A percentile compares a stretch with the other conserved stretches of the same genome.
Evolutionary conservation across 2,888 invertebrate species (phyloP).

Genomic region (Ditula angustiorana): DNA sequence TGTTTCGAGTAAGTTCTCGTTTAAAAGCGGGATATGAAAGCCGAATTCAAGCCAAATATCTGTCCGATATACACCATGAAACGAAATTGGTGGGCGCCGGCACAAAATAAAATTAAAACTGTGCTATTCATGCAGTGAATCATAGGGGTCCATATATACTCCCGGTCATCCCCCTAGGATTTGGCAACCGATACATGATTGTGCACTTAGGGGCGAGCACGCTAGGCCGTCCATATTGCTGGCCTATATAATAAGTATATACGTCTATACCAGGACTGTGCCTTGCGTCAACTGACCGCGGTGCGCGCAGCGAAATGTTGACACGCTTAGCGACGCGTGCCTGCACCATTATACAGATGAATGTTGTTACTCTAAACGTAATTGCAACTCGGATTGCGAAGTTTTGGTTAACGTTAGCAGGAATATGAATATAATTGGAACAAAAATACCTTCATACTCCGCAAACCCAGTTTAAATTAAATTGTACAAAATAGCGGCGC

Average conservation of each 20-base stretch:
- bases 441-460: too few relatives aligned
- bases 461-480: too few relatives aligned
- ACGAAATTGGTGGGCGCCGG: slow-evolving; percentile 56
- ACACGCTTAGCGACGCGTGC: slow-evolving; percentile 16
- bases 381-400: slow-evolving; percentile 4
- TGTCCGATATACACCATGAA: slow-evolving; percentile 68
- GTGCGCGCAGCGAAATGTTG: slow-evolving; percentile 27
- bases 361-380: slow-evolving; percentile 17
- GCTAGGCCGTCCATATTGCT: slow-evolving; percentile 46
- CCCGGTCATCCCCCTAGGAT: slow-evolving; percentile 69
- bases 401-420: slow-evolving; percentile 6
- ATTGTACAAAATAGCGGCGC: too few relatives aligned
- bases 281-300: slow-evolving; percentile 36
- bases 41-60: slow-evolving; percentile 60
- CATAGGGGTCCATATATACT: slow-evolving; percentile 61
- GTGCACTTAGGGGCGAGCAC: slow-evolving; percentile 72
- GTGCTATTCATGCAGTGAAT: slow-evolving; percentile 68
- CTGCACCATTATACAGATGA: slow-evolving; percentile 29
- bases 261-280: slow-evolving; percentile 20
- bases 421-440: background rate
- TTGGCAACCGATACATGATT: slow-evolving; percentile 82
- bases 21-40: slow-evolving; percentile 48
- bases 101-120: slow-evolving; percentile 77
- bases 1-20: slow-evolving; percentile 23
- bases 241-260: slow-evolving; percentile 23